Evolutionary conservation across 2,888 invertebrate species (phyloP).

Genomic region (Chrysina gloriosa): DNA sequence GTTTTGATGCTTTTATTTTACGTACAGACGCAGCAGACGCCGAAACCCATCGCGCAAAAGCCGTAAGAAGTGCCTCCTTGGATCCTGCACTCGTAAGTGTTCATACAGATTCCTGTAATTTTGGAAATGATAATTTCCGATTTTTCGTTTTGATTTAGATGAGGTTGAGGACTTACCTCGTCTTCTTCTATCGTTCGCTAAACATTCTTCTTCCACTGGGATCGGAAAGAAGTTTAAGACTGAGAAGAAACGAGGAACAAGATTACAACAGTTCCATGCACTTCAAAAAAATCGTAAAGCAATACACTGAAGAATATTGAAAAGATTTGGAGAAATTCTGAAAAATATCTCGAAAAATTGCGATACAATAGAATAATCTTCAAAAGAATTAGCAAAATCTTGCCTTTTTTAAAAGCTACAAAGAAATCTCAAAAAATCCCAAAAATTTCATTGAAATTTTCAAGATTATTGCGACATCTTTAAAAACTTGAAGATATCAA

Average conservation of each 20-base stretch:
- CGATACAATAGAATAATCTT: too few relatives aligned
- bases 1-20: not conserved
- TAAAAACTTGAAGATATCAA: too few relatives aligned
- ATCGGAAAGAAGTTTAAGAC: slow-evolving; percentile 88
- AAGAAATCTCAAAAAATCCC: too few relatives aligned
- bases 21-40: slow-evolving; percentile 89
- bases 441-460: too few relatives aligned
- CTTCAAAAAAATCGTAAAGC: not conserved
- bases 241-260: slow-evolving; percentile 57
- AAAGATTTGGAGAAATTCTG: too few relatives aligned
- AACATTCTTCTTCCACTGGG: slow-evolving; percentile 84
- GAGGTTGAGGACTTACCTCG: slow-evolving; percentile 60
- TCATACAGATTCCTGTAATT: slow-evolving; percentile 78
- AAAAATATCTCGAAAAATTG: too few relatives aligned
- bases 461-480: too few relatives aligned
- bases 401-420: too few relatives aligned
- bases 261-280: not conserved
- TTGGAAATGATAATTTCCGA: slow-evolving; percentile 28
- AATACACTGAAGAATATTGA: not conserved
- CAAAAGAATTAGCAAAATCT: too few relatives aligned
- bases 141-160: not conserved
- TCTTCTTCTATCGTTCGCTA: slow-evolving; percentile 76
- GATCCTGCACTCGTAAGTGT: slow-evolving; percentile 85
- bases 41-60: slow-evolving; percentile 84
- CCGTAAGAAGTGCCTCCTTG: slow-evolving; percentile 79